Evolutionary conservation across 2,113 vertebrate species (phyloP).

Genomic region (Notechis scutatus): DNA sequence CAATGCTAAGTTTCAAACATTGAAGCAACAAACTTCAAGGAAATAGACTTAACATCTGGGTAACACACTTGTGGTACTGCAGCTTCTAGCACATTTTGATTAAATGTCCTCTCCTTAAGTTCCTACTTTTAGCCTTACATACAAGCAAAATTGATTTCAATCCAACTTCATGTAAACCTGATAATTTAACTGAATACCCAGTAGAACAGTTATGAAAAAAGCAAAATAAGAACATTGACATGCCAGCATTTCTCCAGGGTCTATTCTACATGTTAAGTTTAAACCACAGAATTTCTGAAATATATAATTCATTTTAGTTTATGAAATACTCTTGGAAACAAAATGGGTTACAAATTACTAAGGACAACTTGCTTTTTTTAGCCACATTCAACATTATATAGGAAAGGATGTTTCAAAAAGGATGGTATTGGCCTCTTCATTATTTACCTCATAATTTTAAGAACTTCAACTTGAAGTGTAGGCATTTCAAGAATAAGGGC

Average conservation of each 20-base stretch:
- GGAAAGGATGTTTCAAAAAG: background rate
- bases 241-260: constrained; percentile 27
- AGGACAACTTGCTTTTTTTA: background rate
- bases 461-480: background rate
- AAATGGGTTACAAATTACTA: background rate
- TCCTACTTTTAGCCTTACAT: constrained; percentile 42
- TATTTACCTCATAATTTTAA: background rate
- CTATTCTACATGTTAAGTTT: constrained; percentile 13
- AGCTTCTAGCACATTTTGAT: constrained; percentile 40
- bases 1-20: background rate
- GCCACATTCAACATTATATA: background rate
- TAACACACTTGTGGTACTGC: constrained; percentile 13
- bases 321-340: background rate
- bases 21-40: constrained; percentile 50
- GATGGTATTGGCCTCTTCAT: background rate
- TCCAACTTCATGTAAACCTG: constrained; percentile 54
- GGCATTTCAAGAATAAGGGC: background rate
- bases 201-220: constrained; percentile 47
- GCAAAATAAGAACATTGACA: constrained; percentile 36
- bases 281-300: background rate
- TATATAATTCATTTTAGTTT: background rate
- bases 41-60: constrained; percentile 41
- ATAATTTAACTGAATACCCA: constrained; percentile 46
- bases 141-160: constrained; percentile 59
- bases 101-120: constrained; percentile 22